These are phyloP conservation scores for Thryonomys swinderianus DNA, from an alignment of 2,113 vertebrate species.

Conservation along the genomic window DNA sequence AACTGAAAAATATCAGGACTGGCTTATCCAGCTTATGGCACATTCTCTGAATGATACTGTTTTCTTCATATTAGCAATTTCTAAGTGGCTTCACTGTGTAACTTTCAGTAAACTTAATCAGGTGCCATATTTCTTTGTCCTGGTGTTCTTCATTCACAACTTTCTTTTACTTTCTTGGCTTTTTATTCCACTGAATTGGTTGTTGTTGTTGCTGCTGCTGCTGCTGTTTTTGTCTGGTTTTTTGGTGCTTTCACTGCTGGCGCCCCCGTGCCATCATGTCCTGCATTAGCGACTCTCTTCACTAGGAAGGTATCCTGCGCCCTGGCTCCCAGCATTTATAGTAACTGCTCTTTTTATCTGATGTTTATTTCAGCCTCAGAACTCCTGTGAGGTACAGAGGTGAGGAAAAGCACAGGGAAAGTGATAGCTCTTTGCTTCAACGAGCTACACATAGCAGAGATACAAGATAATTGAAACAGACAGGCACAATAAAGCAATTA, in stretches of 20 bases:
- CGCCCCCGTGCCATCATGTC: not conserved
- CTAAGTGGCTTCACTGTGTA: not conserved
- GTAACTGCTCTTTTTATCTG: slow-evolving; percentile 26
- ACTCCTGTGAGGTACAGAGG: slow-evolving; percentile 12
- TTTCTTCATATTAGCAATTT: not conserved
- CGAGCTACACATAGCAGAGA: not conserved
- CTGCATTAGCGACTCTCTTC: not conserved
- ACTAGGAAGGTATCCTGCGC: not conserved
- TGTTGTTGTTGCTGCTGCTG: no score
- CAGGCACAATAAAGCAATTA: slow-evolving; percentile 56
- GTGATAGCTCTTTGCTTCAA: slow-evolving; percentile 24
- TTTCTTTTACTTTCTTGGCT: not conserved
- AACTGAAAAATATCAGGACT: not conserved
- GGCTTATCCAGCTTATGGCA: not conserved
- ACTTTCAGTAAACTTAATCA: not conserved
- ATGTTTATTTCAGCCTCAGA: slow-evolving; percentile 35
- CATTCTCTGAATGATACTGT: not conserved
- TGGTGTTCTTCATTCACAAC: not conserved
- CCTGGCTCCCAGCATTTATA: not conserved
- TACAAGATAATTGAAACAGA: slow-evolving; percentile 66
- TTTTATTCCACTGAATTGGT: not conserved
- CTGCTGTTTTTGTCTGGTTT: no score
- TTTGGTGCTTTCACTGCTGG: not conserved
- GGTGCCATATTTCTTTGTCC: not conserved
- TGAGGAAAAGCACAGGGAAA: not conserved